Percentiles rank a stretch among this genome's conserved stretches.
Conservation (phyloP, 2,113 vertebrate species). For the Oryzias celebensis region DNA sequence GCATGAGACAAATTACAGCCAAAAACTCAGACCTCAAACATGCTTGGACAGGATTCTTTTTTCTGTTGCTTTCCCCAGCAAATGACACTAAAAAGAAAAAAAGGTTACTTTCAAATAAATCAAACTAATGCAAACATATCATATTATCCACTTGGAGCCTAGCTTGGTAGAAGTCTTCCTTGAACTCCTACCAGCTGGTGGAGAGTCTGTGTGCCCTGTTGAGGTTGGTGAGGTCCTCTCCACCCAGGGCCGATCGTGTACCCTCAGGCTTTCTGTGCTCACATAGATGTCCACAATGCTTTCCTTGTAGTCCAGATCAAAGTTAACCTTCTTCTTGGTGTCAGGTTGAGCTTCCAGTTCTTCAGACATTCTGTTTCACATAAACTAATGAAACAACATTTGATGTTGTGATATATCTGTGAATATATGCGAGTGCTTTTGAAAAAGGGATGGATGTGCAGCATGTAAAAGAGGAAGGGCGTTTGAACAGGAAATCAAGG, state of each 20-base stretch:
- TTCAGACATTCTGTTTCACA: too few relatives aligned
- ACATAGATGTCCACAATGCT: slow-evolving; percentile 53
- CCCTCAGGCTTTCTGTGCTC: slow-evolving; percentile 55
- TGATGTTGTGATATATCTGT: too few relatives aligned
- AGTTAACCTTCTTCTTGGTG: background rate
- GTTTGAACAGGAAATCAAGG: too few relatives aligned
- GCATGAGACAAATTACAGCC: slow-evolving; percentile 30
- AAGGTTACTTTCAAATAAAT: background rate
- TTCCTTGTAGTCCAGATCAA: slow-evolving; percentile 15
- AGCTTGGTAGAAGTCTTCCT: background rate
- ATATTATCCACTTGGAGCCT: background rate
- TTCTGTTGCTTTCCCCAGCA: slow-evolving; percentile 1
- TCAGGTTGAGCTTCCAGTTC: background rate
- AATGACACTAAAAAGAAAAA: slow-evolving; percentile 15
- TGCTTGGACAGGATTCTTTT: slow-evolving; percentile 1
- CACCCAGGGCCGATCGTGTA: slow-evolving; percentile 51
- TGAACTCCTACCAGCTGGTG: slow-evolving; percentile 41
- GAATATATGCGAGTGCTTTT: too few relatives aligned
- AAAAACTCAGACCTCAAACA: background rate
- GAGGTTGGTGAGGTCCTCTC: slow-evolving; percentile 3
- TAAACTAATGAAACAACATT: too few relatives aligned
- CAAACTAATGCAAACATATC: background rate
- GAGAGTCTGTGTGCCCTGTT: background rate
- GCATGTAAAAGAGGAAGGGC: too few relatives aligned
- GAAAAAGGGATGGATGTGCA: too few relatives aligned